Evolutionary conservation across 2,113 vertebrate genomes (phyloP).

Genomic region (Plestiodon gilberti): DNA sequence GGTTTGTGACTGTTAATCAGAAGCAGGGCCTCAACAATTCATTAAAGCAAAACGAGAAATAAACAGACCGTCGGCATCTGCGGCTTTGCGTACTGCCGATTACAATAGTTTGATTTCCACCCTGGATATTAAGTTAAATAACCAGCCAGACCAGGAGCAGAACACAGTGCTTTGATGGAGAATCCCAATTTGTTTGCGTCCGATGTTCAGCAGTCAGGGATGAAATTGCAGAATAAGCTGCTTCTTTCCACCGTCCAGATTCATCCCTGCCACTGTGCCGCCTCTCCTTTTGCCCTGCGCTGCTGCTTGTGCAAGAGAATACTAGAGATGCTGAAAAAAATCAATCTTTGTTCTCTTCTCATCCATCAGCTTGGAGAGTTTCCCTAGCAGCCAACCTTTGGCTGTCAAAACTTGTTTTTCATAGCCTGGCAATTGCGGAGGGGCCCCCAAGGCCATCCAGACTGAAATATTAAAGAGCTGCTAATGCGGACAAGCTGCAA

Average conservation of each 20-base stretch:
- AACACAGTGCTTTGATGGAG: neutral
- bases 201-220: neutral
- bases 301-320: neutral
- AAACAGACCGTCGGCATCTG: neutral
- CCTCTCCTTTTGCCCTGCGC: neutral
- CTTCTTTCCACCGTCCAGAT: slow-evolving; percentile 21
- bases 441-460: slow-evolving; percentile 35
- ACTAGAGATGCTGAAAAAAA: slow-evolving; percentile 45
- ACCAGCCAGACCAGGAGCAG: neutral
- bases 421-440: slow-evolving; percentile 9
- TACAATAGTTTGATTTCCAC: neutral
- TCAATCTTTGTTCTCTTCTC: slow-evolving; percentile 56
- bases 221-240: neutral
- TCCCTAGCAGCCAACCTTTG: neutral
- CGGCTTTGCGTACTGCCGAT: neutral
- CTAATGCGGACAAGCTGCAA: slow-evolving; percentile 5
- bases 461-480: neutral
- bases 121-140: neutral
- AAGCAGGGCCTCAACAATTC: too few relatives aligned
- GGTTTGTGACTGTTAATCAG: too few relatives aligned
- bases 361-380: slow-evolving; percentile 39
- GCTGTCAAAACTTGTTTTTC: slow-evolving; percentile 39
- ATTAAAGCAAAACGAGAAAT: too few relatives aligned
- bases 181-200: neutral
- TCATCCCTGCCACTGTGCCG: slow-evolving; percentile 13